phyloP scores from a whole-genome alignment of 2,888 invertebrate genomes.

The Abrostola tripartita region DNA sequence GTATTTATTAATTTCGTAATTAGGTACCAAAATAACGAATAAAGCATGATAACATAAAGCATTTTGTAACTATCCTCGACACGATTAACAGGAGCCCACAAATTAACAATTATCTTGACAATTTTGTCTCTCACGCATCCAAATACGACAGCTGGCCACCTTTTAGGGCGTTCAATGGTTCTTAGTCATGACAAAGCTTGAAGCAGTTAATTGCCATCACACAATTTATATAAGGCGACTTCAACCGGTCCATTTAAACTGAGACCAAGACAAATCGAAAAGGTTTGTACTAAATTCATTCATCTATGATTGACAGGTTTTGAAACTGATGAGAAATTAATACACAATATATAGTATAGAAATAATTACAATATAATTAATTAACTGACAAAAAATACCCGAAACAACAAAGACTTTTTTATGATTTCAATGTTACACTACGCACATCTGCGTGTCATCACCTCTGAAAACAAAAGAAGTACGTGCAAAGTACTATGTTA shows the following conservation, averaged over 20 bases:
- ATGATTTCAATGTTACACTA: neutral
- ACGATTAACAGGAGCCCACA: constrained; percentile 1
- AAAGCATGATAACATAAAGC: too few species aligned
- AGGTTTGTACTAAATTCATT: constrained; percentile 24
- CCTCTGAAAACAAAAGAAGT: neutral
- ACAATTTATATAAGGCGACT: constrained; percentile 47
- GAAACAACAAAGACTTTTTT: neutral
- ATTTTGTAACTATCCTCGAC: constrained; percentile 16
- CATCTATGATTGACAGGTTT: constrained; percentile 42
- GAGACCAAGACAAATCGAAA: constrained; percentile 39
- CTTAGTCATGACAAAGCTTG: constrained; percentile 38
- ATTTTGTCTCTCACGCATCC: constrained; percentile 25
- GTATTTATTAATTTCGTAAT: neutral
- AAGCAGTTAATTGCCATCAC: constrained; percentile 47
- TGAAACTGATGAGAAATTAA: constrained; percentile 8
- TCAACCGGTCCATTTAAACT: constrained; percentile 48
- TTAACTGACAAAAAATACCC: neutral
- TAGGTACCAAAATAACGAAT: too few species aligned
- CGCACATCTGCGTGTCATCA: neutral
- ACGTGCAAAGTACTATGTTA: neutral
- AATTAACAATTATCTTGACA: constrained; percentile 14
- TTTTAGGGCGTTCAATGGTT: constrained; percentile 31
- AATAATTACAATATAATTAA: too few species aligned
- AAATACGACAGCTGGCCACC: constrained; percentile 22
- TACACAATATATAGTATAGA: too few species aligned